Conservation (phyloP, 2,797 vertebrate genomes). For the Falco concolor region DNA sequence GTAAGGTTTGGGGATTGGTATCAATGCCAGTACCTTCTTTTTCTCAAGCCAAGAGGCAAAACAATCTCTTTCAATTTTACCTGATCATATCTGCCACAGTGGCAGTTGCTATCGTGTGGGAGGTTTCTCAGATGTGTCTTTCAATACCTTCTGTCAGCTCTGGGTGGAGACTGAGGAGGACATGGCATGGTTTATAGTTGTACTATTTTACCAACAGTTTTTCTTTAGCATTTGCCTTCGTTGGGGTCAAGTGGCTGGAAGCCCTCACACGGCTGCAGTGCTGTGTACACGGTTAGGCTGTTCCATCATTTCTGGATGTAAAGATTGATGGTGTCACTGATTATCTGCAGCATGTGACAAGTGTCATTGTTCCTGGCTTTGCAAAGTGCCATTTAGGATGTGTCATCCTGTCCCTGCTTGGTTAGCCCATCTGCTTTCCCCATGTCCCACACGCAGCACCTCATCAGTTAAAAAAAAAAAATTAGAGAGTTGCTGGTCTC, state of each 20-base stretch:
- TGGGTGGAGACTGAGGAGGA: neutral
- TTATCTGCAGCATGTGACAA: neutral
- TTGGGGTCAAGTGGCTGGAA: neutral
- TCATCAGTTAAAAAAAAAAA: neutral
- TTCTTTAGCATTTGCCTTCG: neutral
- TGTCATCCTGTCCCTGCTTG: neutral
- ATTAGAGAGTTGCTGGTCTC: rapidly evolving
- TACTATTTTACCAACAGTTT: neutral
- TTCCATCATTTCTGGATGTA: neutral
- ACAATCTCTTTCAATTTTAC: neutral
- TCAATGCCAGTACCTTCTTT: neutral
- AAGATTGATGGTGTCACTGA: neutral
- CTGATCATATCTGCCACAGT: neutral
- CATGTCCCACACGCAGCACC: neutral
- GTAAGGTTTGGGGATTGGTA: neutral
- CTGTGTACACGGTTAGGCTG: rapidly evolving
- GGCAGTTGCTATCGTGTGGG: neutral
- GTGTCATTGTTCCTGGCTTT: neutral
- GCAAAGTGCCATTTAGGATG: neutral
- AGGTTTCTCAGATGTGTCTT: neutral
- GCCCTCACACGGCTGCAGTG: rapidly evolving
- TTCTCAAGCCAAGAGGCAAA: neutral
- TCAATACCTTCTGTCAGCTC: neutral
- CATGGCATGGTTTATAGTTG: neutral
- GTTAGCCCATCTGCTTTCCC: neutral